Conservation (phyloP, 2,113 vertebrate genomes). For the Tichodroma muraria region DNA sequence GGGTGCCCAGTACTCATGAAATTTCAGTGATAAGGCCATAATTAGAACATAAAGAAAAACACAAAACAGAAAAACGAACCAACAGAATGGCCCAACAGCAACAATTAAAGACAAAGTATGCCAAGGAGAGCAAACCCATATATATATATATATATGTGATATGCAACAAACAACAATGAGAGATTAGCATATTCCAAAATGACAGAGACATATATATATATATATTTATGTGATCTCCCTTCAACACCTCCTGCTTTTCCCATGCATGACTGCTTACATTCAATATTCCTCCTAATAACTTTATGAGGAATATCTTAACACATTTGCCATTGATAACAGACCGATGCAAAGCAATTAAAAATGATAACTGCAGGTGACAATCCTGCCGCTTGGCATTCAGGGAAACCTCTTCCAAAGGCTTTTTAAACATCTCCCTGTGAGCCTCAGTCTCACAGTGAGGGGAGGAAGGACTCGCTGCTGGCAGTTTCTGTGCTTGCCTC, state of each 20-base stretch:
- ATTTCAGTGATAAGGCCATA: neutral
- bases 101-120: neutral
- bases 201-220: neutral
- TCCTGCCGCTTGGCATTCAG: neutral
- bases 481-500: neutral
- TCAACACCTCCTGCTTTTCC: neutral
- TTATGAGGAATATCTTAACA: neutral
- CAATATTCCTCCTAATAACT: neutral
- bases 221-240: neutral
- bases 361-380: neutral
- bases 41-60: neutral
- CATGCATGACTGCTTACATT: neutral
- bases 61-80: neutral
- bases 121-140: neutral
- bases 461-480: neutral
- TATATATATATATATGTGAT: no score
- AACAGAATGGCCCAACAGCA: neutral
- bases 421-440: neutral
- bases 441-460: neutral
- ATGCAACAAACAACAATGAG: neutral
- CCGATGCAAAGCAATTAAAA: neutral
- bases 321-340: fast-evolving
- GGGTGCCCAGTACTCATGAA: neutral
- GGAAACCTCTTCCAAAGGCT: neutral
- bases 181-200: neutral